These are phyloP conservation scores for Urocyon cinereoargenteus DNA, from an alignment of 2,797 vertebrate genomes.

Conservation along the genomic window DNA sequence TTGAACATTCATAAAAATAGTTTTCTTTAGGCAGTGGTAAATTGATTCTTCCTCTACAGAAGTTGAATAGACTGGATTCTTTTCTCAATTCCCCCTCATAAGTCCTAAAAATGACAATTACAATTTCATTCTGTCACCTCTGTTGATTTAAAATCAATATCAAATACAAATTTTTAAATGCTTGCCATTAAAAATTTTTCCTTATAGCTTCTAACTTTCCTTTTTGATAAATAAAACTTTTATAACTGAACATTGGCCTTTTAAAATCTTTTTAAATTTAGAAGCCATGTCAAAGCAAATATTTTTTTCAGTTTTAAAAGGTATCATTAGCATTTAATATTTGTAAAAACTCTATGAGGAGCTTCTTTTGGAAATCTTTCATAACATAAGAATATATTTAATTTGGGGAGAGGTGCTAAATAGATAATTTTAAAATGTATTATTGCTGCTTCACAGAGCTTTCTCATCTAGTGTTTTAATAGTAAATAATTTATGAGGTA, in stretches of 20 bases:
- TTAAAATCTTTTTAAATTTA: slow-evolving; percentile 6
- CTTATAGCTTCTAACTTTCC: neutral
- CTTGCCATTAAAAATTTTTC: neutral
- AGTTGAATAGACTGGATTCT: neutral
- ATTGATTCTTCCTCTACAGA: neutral
- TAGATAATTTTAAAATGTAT: neutral
- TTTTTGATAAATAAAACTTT: neutral
- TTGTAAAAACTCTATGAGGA: neutral
- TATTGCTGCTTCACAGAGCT: neutral
- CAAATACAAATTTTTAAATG: neutral
- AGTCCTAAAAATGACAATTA: neutral
- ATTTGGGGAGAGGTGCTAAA: neutral
- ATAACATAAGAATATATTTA: neutral
- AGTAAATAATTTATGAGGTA: neutral
- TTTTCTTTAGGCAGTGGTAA: neutral
- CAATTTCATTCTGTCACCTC: neutral
- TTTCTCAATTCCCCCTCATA: neutral
- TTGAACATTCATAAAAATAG: neutral
- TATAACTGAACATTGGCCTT: neutral
- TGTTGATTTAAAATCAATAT: neutral
- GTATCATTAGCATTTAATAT: neutral
- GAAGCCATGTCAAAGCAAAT: neutral
- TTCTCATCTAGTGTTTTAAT: neutral
- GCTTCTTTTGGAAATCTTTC: neutral
- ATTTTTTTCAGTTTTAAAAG: slow-evolving; percentile 25